Percentiles rank a stretch among this genome's conserved stretches.
Evolutionary conservation across 2,797 vertebrate species (phyloP).

Genomic region (Meda fulgida): DNA sequence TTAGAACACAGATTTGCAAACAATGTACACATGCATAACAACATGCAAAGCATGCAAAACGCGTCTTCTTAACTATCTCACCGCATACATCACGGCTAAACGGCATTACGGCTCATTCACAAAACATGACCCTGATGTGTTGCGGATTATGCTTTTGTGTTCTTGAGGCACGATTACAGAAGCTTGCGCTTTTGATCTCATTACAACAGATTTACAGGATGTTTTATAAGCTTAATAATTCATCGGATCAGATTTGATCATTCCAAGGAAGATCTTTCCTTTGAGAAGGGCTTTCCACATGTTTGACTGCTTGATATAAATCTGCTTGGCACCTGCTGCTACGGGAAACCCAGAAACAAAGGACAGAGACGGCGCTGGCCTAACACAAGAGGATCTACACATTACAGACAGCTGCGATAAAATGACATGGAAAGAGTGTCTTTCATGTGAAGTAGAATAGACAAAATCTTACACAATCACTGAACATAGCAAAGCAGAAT

Average conservation of each 20-base stretch:
- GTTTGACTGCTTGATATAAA: conserved; percentile 68
- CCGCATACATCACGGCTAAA: conserved; percentile 59
- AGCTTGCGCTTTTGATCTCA: conserved; percentile 66
- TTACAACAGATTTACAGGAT: conserved; percentile 67
- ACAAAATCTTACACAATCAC: conserved; percentile 71
- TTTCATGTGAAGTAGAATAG: conserved; percentile 68
- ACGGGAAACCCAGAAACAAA: conserved; percentile 67
- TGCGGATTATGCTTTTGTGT: conserved; percentile 52
- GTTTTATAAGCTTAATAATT: conserved; percentile 79
- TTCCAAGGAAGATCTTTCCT: conserved; percentile 47
- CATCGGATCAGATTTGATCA: conserved; percentile 66
- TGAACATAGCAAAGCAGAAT: conserved; percentile 48
- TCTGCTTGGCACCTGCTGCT: conserved; percentile 68
- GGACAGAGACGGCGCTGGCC: conserved; percentile 60
- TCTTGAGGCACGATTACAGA: conserved; percentile 64
- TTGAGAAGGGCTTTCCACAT: conserved; percentile 60
- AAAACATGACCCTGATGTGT: conserved; percentile 41
- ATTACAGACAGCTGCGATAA: conserved; percentile 72
- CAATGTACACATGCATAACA: conserved; percentile 50
- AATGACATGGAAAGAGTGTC: conserved; percentile 70
- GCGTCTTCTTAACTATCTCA: conserved; percentile 71
- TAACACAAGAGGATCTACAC: conserved; percentile 70
- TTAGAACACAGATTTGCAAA: conserved; percentile 52
- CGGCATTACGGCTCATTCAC: conserved; percentile 60
- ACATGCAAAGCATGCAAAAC: conserved; percentile 63